Base-by-base conservation (phyloP, 2,888 invertebrate species). In the Pseudolycoriella hygida region DNA sequence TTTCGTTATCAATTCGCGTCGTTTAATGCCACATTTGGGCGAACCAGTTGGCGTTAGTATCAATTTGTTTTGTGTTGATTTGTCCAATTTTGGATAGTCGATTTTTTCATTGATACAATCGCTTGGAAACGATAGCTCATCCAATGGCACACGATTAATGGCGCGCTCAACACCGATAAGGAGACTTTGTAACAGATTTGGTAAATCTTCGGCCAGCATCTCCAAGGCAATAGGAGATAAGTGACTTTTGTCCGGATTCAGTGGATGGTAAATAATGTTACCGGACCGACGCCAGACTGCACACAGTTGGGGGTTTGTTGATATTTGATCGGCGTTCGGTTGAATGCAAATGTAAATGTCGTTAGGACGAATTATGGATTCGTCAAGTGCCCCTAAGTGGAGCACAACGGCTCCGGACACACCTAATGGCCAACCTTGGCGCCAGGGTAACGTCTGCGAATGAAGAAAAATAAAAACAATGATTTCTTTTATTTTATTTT, bases 111-210 rank as follows among this genome's bases (percentile, higher is more conserved):
- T 52, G 10, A 43, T 34, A 17, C 6, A 17, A 2, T 42, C n/a
- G 14, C 37, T 34, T 30, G 77, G 76, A 59, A 76, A 74, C 49
- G 72, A 69, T 46, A 78, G 61, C 53, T 77, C 76, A 60, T 78
- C 78, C 52, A 79, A 60, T 49, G 73, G 73, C 50, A 80, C 72
- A 49, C 78, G 68, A 55, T 76, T 76, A 55, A 80, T 76, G 52
- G 76, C 77, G 48, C 75, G 73, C 60, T 80, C 80, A 44, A 80
- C 77, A 47, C 76, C 75, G 44, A 80, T 72, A 43, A 80, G 66
- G 45, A 80, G 66, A 55, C 72, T 76, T 57, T 75, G 75, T 52
- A 80, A 67, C 51, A 77, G 68, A 52, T 74, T 72, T 41, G 76
- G 75, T 52, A 79, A 60, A 51, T 76, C 73, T 51, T 69, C 69